Evolutionary conservation across 2,888 invertebrate genomes (phyloP), one percentile per base, ranked within the genome.

Genomic region (Stegana nigrithorax): DNA sequence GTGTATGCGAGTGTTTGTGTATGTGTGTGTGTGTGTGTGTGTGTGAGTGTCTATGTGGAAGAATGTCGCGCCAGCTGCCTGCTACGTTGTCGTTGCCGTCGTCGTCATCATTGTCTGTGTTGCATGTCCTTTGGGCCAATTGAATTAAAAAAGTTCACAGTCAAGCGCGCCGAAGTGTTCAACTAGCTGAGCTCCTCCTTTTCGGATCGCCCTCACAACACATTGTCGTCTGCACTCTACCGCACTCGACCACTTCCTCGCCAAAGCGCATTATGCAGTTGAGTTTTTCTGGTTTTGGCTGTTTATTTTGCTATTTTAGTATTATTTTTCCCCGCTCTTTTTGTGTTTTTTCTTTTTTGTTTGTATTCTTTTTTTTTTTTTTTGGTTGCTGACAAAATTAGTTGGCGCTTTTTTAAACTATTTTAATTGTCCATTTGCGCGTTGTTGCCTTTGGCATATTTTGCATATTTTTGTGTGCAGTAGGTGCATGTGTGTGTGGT

Each of bases 71-170:
- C n/a, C n/a, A n/a, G n/a, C n/a, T n/a, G n/a, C n/a, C n/a, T n/a
- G n/a, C n/a, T n/a, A n/a, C n/a, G n/a, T n/a, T n/a, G n/a, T n/a
- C n/a, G n/a, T n/a, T n/a, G n/a, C n/a, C n/a, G n/a, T n/a, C n/a
- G n/a, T n/a, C n/a, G n/a, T n/a, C n/a, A n/a, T n/a, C n/a, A n/a
- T 42, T 42, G 42, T 63, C 57, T 62, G 61, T 59, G 61, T 65
- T 65, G 59, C 45, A 62, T 64, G 64, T 68, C 66, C 73, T 71
- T 71, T 67, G 67, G 63, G 69, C 68, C 69, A 72, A 72, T 72
- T 72, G 69, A 69, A 69, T 72, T 70, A 65, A 67, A 68, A 70
- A 70, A 64, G 66, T 70, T 72, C 12, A 32, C 32, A 32, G 12
- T 32, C 53, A 29, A 53, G 19, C 19, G 53, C 21, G 32, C 32